phyloP scores from a whole-genome alignment of 2,888 invertebrate genomes.

The Drosophila multiciliata region DNA sequence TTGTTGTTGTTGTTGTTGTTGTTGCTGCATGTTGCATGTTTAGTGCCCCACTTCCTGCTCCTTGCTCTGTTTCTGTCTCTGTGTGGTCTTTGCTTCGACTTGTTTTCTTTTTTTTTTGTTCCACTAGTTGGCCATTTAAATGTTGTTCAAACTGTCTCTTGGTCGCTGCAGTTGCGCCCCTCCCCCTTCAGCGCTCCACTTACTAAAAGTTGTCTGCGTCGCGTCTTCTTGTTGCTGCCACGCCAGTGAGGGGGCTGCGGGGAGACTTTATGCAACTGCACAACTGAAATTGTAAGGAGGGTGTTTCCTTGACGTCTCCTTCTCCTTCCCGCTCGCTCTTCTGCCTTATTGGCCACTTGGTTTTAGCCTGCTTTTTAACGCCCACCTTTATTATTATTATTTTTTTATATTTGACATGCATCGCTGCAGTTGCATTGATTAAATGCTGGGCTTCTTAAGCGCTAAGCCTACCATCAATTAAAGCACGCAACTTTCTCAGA shows the following conservation, averaged over 20 bases:
- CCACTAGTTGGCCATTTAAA: conserved; percentile 54
- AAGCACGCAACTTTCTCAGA: conserved; percentile 70
- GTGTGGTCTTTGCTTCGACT: conserved; percentile 39
- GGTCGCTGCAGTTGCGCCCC: conserved; percentile 39
- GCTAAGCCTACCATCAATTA: conserved; percentile 50
- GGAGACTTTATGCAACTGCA: conserved; percentile 49
- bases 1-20: conserved; percentile 13
- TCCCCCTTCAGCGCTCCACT: background rate
- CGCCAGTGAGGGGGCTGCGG: conserved; percentile 36
- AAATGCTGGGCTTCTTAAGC: conserved; percentile 7
- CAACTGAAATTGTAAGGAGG: conserved; percentile 14
- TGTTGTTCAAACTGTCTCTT: conserved; percentile 68
- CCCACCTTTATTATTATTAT: conserved; percentile 21
- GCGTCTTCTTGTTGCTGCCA: conserved; percentile 44
- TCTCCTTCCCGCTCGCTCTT: background rate
- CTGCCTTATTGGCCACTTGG: conserved; percentile 7
- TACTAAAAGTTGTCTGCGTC: conserved; percentile 11
- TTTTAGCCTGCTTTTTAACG: conserved; percentile 25
- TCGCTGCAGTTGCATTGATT: conserved; percentile 32
- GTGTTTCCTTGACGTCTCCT: conserved; percentile 3
- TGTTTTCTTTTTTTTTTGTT: conserved; percentile 33
- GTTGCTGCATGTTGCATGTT: conserved; percentile 20
- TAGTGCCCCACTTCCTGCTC: background rate
- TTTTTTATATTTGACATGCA: conserved; percentile 26
- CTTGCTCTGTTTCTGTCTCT: conserved; percentile 12